Evolutionary conservation across 2,113 vertebrate genomes (phyloP), one percentile per base, ranked within the genome.

Genomic region (Lasiurus borealis): DNA sequence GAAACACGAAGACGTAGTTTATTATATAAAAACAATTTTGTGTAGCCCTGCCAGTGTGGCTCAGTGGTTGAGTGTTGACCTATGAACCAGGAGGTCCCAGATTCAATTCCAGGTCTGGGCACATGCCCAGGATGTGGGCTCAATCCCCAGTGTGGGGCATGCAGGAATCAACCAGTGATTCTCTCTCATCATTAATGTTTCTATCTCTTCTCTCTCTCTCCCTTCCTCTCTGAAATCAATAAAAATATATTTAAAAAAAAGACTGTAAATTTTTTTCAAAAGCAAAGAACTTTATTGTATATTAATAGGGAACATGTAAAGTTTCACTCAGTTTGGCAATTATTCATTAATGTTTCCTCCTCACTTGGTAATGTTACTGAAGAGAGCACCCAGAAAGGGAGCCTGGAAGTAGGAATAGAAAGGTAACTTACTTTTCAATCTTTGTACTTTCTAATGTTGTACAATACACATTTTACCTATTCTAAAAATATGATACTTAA

Each of bases 191-290:
- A 59, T 25, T 59, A 23, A 59, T 59, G 21, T 25, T 59, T 59
- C 57, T 59, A 10, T 59, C 57, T 59, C 54, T 57, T 57, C 54
- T 57, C 57, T 59, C 21, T 23, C 23, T 59, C 21, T 59, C 57
- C 57, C 57, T 59, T 59, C 21, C 57, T 59, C 57, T 59, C 57
- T 59, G 8, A 59, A 59, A 59, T 25, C 21, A 59, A 59, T 59
- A 59, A 59, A 59, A 59, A 59, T 25, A 59, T 57, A 57, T 57
- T 57, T 25, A 4, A 1, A 1, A 59, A 57, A 57, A 68, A 5
- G 15, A n/a, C 14, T 78, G n/a, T 25, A 90, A 73, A 48, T 48
- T 68, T 8, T 93, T 95, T 93, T 69, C 29, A 76, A 91, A 90
- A 69, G 25, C 7, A 48, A 34, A n/a, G 57, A 36, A 23, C 8